Evolutionary conservation across 2,113 vertebrate genomes (phyloP).

Genomic region (Halichoeres trimaculatus): DNA sequence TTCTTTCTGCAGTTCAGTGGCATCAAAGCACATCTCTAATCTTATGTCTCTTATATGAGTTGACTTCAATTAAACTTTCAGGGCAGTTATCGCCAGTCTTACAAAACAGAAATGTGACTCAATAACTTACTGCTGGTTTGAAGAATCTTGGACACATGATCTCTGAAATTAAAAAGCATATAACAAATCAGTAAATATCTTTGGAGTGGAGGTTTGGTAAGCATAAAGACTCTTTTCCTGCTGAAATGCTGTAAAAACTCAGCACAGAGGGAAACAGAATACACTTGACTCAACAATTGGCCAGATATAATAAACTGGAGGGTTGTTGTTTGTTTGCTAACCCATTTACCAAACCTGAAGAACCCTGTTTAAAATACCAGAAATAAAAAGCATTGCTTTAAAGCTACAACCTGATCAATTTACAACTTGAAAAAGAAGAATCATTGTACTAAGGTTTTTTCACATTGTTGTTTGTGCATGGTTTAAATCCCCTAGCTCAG

Average conservation of each 20-base stretch:
- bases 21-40: neutral
- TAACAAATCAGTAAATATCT: neutral
- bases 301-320: slow-evolving; percentile 1
- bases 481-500: neutral
- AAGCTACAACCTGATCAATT: slow-evolving; percentile 2
- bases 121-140: neutral
- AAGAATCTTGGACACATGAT: neutral
- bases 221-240: too few relatives aligned
- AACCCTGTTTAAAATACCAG: neutral
- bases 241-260: too few relatives aligned
- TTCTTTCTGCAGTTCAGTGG: slow-evolving; percentile 2
- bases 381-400: slow-evolving; percentile 1
- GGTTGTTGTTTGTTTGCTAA: too few relatives aligned
- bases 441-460: neutral
- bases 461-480: neutral
- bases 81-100: neutral
- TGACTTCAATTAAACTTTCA: neutral
- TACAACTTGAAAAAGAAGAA: neutral
- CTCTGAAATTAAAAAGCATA: neutral
- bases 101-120: neutral
- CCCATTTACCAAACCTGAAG: slow-evolving; percentile 6
- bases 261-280: neutral
- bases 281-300: neutral
- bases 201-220: neutral
- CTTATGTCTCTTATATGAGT: neutral